A percentile compares a stretch with the other conserved stretches of the same genome.
Evolutionary conservation across 2,888 invertebrate species (phyloP).

Genomic region (Clunio marinus): DNA sequence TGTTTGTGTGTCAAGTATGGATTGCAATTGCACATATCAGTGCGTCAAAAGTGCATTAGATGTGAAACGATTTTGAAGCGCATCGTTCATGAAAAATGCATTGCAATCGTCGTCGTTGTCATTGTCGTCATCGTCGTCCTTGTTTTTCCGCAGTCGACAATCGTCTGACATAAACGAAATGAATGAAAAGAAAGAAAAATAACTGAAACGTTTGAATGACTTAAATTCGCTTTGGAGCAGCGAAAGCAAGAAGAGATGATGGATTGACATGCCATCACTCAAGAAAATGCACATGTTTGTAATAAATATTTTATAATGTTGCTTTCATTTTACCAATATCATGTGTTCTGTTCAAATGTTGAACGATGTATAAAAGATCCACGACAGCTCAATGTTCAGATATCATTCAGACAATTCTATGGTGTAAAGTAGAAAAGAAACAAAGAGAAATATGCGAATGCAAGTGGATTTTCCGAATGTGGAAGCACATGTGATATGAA

Average conservation of each 20-base stretch:
- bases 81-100: conserved; percentile 25
- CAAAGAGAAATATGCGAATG: no score
- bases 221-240: neutral
- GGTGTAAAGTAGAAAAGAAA: no score
- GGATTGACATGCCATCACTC: conserved; percentile 37
- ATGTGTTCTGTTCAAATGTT: neutral
- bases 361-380: conserved; percentile 28
- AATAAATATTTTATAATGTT: conserved; percentile 3
- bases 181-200: neutral
- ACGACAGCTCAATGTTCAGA: neutral
- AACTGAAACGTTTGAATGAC: neutral
- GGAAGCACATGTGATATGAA: conserved; percentile 23
- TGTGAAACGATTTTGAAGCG: conserved; percentile 9
- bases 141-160: neutral
- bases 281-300: neutral
- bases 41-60: no score
- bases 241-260: conserved; percentile 20
- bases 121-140: neutral
- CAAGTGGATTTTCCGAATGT: neutral
- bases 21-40: neutral
- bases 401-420: neutral
- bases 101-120: no score
- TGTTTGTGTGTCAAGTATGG: neutral
- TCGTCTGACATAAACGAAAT: neutral
- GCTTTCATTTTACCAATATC: no score